These are phyloP conservation scores for Momotus momota DNA, from an alignment of 2,797 vertebrate species.

Conservation along the genomic window DNA sequence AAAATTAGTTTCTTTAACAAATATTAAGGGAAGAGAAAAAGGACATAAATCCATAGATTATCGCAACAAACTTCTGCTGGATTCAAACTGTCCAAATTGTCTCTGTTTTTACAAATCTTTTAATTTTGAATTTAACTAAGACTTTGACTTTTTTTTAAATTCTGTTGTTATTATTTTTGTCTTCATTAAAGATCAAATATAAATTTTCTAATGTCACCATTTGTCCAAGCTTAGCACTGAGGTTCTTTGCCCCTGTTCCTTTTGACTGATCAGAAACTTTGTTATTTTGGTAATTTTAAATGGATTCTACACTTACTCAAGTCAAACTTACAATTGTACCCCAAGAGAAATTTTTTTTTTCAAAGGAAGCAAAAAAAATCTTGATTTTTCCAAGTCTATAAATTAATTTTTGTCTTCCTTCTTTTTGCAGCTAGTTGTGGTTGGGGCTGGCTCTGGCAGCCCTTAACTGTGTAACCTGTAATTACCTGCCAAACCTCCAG, in stretches of 20 bases:
- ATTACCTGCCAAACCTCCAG: neutral
- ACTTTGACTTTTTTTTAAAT: neutral
- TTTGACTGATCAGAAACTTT: neutral
- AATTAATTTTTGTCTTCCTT: neutral
- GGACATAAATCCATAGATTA: neutral
- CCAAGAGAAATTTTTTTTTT: neutral
- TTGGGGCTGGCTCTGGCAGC: rapidly evolving
- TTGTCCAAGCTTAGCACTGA: neutral
- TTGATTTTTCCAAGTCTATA: neutral
- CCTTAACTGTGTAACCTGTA: neutral
- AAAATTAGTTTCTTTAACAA: neutral
- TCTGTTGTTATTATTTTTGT: neutral
- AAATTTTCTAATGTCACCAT: neutral
- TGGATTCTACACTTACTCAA: neutral
- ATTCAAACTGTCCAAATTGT: neutral
- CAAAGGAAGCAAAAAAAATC: neutral
- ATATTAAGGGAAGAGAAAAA: neutral
- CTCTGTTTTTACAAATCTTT: neutral
- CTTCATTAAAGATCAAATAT: neutral
- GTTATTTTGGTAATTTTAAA: neutral
- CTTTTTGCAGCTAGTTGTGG: neutral
- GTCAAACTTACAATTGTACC: neutral
- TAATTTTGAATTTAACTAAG: neutral
- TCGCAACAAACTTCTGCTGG: neutral
- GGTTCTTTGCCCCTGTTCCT: neutral